A percentile compares a stretch with the other conserved stretches of the same genome.
phyloP scores from a whole-genome alignment of 2,797 vertebrate species.

The Simalia tracyae region DNA sequence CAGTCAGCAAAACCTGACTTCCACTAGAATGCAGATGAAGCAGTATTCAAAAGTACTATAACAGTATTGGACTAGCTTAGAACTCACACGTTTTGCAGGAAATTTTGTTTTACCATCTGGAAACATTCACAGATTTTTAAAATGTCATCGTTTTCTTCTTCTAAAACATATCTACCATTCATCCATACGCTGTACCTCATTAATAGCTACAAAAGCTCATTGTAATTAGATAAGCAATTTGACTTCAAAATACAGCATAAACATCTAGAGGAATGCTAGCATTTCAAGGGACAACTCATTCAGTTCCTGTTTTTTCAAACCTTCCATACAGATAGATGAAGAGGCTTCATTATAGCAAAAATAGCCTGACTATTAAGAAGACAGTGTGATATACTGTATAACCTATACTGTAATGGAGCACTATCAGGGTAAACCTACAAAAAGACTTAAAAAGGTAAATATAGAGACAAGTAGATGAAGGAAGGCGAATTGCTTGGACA shows the following conservation, averaged over 20 bases:
- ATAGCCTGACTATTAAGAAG: background rate
- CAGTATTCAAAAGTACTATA: background rate
- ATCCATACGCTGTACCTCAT: background rate
- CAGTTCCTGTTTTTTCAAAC: background rate
- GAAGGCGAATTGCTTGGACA: background rate
- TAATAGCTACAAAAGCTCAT: background rate
- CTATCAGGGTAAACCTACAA: background rate
- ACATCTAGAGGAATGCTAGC: background rate
- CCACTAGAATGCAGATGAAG: background rate
- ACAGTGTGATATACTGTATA: background rate
- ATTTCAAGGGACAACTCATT: background rate
- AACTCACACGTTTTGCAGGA: background rate
- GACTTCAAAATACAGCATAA: background rate
- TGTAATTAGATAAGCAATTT: background rate
- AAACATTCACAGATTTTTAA: background rate
- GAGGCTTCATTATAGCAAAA: background rate
- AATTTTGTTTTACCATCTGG: background rate
- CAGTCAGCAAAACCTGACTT: background rate
- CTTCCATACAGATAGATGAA: background rate
- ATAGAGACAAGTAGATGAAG: background rate
- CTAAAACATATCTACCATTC: no score
- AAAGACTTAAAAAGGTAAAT: background rate
- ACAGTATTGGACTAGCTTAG: background rate
- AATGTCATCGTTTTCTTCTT: background rate
- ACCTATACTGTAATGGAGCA: background rate